Evolutionary conservation across 2,888 invertebrate genomes (phyloP).

Genomic region (Alviniconcha strummeri): DNA sequence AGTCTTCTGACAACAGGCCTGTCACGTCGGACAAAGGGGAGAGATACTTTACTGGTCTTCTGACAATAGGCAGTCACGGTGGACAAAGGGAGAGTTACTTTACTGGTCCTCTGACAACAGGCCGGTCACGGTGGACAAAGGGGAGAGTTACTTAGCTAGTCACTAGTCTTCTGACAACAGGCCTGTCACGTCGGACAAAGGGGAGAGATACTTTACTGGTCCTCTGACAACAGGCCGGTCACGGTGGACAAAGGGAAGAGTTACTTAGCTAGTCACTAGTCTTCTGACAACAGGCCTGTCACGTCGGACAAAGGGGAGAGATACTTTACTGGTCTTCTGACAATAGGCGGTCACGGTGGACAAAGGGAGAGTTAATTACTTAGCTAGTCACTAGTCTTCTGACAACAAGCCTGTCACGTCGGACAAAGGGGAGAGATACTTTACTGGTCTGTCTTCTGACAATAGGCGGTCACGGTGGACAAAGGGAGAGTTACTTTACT

Average conservation of each 20-base stretch:
- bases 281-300: slow-evolving; percentile 6
- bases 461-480: slow-evolving; percentile 36
- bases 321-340: slow-evolving; percentile 92
- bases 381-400: not conserved
- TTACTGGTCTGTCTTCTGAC: slow-evolving; percentile 23
- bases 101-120: no score
- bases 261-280: no score
- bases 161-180: slow-evolving; percentile 98
- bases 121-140: no score
- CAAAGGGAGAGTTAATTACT: not conserved
- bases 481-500: slow-evolving; percentile 87
- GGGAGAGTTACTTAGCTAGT: slow-evolving; percentile 41
- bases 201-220: not conserved
- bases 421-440: no score
- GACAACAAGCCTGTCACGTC: no score
- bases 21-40: slow-evolving; percentile 12
- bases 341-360: slow-evolving; percentile 81
- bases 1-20: slow-evolving; percentile 96
- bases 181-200: slow-evolving; percentile 72
- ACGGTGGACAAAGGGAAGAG: no score
- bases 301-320: slow-evolving; percentile 42
- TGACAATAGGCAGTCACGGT: no score
- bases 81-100: no score
- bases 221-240: not conserved
- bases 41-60: not conserved